These are phyloP conservation scores for Apaloderma vittatum DNA, from an alignment of 2,113 vertebrate genomes.

Conservation along the genomic window DNA sequence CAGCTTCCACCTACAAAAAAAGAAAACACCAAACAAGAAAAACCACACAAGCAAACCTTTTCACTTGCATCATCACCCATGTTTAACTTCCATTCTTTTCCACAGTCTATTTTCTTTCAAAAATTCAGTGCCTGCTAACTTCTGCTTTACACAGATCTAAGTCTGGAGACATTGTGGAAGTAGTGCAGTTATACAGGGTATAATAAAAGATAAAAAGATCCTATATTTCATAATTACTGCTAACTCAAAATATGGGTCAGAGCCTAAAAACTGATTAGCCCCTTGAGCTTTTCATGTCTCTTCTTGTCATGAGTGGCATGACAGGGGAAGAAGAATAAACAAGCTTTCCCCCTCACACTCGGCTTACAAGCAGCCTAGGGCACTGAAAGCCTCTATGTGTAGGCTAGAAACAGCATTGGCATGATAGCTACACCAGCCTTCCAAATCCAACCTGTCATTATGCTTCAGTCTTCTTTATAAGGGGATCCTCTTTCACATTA, in stretches of 20 bases:
- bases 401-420: background rate
- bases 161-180: background rate
- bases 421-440: constrained; percentile 20
- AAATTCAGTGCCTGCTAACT: background rate
- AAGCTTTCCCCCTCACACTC: constrained; percentile 11
- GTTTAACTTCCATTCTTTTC: background rate
- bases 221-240: constrained; percentile 3
- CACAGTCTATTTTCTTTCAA: background rate
- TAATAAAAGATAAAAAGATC: background rate
- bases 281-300: constrained; percentile 57
- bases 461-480: background rate
- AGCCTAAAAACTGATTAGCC: constrained; percentile 56
- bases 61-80: background rate
- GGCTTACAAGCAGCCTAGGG: constrained; percentile 31
- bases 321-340: constrained; percentile 45
- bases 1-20: too few species aligned
- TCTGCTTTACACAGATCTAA: background rate
- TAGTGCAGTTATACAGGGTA: background rate
- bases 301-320: constrained; percentile 35
- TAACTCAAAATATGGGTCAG: constrained; percentile 61
- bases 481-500: background rate
- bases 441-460: constrained; percentile 10
- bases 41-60: background rate
- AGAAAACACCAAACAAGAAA: background rate
- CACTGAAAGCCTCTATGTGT: background rate